These are phyloP conservation scores for Alloscopus bannaensis DNA, from an alignment of 2,888 invertebrate species.

Conservation along the genomic window DNA sequence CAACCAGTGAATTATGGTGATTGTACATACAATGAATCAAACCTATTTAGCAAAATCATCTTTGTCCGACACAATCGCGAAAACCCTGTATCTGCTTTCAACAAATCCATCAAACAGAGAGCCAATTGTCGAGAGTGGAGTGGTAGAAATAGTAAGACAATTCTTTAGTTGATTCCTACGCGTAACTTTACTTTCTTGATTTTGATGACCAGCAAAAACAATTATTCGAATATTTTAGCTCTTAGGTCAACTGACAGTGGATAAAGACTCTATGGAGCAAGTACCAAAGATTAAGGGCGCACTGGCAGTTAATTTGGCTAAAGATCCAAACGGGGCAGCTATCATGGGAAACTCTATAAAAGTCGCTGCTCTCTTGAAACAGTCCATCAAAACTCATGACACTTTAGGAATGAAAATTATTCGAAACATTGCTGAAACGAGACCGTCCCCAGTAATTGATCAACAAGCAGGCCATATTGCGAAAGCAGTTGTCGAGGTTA, in stretches of 20 bases:
- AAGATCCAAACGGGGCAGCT: conserved; percentile 43
- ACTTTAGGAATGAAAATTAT: conserved; percentile 63
- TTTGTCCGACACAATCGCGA: conserved; percentile 50
- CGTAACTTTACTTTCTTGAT: conserved; percentile 1
- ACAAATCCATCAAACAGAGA: conserved; percentile 42
- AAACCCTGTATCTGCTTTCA: conserved; percentile 60
- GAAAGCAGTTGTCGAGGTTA: conserved; percentile 48
- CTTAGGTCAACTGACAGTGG: conserved; percentile 35
- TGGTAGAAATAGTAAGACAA: conserved; percentile 45
- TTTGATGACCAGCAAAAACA: neutral
- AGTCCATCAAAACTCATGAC: conserved; percentile 54
- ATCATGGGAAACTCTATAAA: conserved; percentile 49
- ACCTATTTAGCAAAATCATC: conserved; percentile 42
- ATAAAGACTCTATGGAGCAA: conserved; percentile 28
- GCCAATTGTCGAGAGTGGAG: conserved; percentile 44
- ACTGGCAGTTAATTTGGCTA: conserved; percentile 56
- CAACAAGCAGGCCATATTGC: conserved; percentile 62
- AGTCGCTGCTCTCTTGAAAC: conserved; percentile 41
- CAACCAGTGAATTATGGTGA: conserved; percentile 5
- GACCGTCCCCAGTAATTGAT: conserved; percentile 44
- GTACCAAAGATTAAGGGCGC: conserved; percentile 50
- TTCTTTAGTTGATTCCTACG: neutral
- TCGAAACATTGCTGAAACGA: conserved; percentile 52
- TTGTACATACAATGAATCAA: neutral
- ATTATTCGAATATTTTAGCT: conserved; percentile 31